A percentile compares a stretch with the other conserved stretches of the same genome.
phyloP scores from a whole-genome alignment of 1,140 invertebrate genomes.

The Drosophila paulistorum region DNA sequence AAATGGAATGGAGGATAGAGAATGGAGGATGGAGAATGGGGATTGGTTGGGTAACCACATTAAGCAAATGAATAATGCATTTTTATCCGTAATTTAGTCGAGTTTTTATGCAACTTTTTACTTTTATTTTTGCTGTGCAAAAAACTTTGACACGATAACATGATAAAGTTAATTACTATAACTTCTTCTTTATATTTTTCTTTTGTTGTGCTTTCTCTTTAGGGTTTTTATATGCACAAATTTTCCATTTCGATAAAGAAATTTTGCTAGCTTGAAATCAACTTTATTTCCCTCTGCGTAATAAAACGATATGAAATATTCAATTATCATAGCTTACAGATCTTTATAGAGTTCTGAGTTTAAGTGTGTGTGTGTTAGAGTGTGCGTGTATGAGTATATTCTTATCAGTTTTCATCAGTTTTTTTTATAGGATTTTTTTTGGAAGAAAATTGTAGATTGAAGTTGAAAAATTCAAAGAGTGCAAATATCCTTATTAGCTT shows the following conservation, averaged over 20 bases:
- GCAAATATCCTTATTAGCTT: conserved; percentile 24
- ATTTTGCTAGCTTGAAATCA: conserved; percentile 28
- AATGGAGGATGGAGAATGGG: background rate
- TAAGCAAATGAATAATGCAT: conserved; percentile 73
- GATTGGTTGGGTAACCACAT: background rate
- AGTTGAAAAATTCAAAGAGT: conserved; percentile 26
- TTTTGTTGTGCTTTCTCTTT: background rate
- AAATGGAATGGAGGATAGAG: background rate
- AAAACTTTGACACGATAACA: conserved; percentile 50
- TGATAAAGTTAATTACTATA: conserved; percentile 15
- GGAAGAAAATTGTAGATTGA: background rate
- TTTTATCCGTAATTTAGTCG: conserved; percentile 71
- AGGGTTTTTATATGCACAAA: background rate
- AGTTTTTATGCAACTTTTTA: conserved; percentile 36
- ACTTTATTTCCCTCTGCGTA: conserved; percentile 40
- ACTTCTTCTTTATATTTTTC: conserved; percentile 19
- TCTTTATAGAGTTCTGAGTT: conserved; percentile 24
- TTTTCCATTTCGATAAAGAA: background rate
- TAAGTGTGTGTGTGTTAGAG: background rate
- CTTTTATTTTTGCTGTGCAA: conserved; percentile 12
- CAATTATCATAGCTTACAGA: conserved; percentile 73
- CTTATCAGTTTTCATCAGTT: conserved; percentile 52
- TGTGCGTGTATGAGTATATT: conserved; percentile 18
- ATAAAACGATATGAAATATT: conserved; percentile 46
- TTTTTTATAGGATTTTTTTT: conserved; percentile 47